These are phyloP conservation scores for Macrophya annulata DNA, from an alignment of 2,888 invertebrate species.

Conservation along the genomic window DNA sequence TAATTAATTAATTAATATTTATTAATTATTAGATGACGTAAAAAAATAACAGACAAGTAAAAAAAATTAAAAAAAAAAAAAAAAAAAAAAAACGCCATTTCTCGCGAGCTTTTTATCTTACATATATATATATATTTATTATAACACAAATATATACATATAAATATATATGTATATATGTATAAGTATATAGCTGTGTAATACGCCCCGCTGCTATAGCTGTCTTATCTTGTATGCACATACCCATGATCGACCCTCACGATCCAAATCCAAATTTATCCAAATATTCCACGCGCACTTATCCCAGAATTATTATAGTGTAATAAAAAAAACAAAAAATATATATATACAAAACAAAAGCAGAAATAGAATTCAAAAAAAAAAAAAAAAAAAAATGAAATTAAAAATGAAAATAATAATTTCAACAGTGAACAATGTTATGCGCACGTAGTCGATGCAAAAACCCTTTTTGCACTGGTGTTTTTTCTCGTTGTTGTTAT, in stretches of 20 bases:
- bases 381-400: not conserved
- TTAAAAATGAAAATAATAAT: not conserved
- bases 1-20: not conserved
- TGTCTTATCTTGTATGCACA: not conserved
- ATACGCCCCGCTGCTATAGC: not conserved
- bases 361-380: not conserved
- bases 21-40: no score
- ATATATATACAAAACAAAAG: no score
- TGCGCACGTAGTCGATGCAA: conserved; percentile 33
- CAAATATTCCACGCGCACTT: not conserved
- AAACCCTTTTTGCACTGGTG: not conserved
- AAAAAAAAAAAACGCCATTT: not conserved
- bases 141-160: not conserved
- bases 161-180: not conserved
- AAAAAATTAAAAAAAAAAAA: not conserved
- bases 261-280: not conserved
- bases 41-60: no score
- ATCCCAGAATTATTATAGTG: not conserved
- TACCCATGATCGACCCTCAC: not conserved
- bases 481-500: not conserved
- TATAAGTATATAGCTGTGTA: not conserved
- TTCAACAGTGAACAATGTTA: conserved; percentile 40
- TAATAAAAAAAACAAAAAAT: not conserved
- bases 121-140: not conserved
- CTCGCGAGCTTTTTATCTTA: conserved; percentile 10